Evolutionary conservation across 2,888 invertebrate genomes (phyloP).

Genomic region (Nematopogon swammerdamellus): DNA sequence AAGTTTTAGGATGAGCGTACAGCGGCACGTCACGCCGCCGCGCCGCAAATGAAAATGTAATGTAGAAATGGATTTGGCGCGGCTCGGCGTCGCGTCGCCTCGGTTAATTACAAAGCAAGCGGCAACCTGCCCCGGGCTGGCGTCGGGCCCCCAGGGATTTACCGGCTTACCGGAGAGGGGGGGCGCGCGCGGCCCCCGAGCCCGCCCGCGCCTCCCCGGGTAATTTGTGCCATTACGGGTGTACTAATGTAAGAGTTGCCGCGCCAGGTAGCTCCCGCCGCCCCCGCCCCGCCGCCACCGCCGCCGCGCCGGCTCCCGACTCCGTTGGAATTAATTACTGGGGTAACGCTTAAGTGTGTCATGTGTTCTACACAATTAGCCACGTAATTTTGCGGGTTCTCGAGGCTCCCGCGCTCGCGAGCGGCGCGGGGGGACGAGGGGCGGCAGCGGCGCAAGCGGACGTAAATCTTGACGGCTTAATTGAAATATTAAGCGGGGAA

Average conservation of each 20-base stretch:
- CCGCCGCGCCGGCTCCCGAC: not conserved
- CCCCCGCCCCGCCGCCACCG: constrained; percentile 20
- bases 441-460: not conserved
- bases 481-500: not conserved
- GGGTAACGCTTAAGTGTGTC: constrained; percentile 17
- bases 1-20: too few species aligned
- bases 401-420: constrained; percentile 31
- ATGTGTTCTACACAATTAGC: constrained; percentile 58
- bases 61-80: constrained; percentile 55
- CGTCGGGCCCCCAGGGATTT: constrained; percentile 40
- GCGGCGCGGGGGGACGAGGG: not conserved
- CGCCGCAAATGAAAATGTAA: constrained; percentile 57
- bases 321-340: not conserved
- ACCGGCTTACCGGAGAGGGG: constrained; percentile 46
- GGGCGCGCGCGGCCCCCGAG: constrained; percentile 16
- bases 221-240: constrained; percentile 57
- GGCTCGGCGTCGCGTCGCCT: constrained; percentile 42
- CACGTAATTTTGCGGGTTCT: constrained; percentile 52
- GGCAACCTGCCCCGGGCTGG: constrained; percentile 38
- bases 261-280: constrained; percentile 39
- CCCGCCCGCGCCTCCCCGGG: constrained; percentile 44
- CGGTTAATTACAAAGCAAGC: constrained; percentile 59
- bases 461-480: not conserved
- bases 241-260: constrained; percentile 58
- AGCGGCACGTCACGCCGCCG: constrained; percentile 10